Base-by-base conservation (phyloP, 2,888 invertebrate species). In the Vanessa cardui region DNA sequence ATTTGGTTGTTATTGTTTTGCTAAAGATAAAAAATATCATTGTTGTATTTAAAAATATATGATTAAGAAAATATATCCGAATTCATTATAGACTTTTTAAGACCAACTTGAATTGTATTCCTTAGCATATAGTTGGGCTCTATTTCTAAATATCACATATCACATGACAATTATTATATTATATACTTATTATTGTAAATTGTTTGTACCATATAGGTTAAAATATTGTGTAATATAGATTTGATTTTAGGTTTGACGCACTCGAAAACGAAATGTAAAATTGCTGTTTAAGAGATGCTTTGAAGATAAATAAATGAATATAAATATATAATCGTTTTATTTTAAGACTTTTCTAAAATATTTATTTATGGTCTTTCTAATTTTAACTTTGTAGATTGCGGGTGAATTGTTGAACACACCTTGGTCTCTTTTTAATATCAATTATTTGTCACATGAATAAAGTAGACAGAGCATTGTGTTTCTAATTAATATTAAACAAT, bases 171-270 rank as follows among this genome's bases (percentile, higher is more conserved):
- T 71, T 83, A 69, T 62, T 60, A 63, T 62, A 63, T 66, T 45
- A 39, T 39, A 39, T 50, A 56, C 56, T 56, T 64, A 76, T 56
- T 64, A 76, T 81, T 89, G 91, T 90, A 91, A 88, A 89, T 89
- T 87, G 79, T 81, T 84, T 91, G 92, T 92, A 92, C 80, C 82
- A 92, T 92, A 92, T 91, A 90, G 89, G 76, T 80, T 70, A 80
- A 85, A 86, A 75, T 73, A 77, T 82, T 85, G 83, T 90, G 85
- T 81, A 84, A 81, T 79, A 80, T 83, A 83, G 83, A 78, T 76
- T 74, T 74, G 74, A 79, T 80, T 75, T 74, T 80, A 82, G 83
- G 84, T 80, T 78, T 83, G 80, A 80, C 78, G 80, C 83, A 85
- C 83, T 86, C 83, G 78, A 83, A 77, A 78, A 80, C 67, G 74